A percentile compares a stretch with the other conserved stretches of the same genome.
Conservation (phyloP, 2,888 invertebrate species). For the Theretra japonica region DNA sequence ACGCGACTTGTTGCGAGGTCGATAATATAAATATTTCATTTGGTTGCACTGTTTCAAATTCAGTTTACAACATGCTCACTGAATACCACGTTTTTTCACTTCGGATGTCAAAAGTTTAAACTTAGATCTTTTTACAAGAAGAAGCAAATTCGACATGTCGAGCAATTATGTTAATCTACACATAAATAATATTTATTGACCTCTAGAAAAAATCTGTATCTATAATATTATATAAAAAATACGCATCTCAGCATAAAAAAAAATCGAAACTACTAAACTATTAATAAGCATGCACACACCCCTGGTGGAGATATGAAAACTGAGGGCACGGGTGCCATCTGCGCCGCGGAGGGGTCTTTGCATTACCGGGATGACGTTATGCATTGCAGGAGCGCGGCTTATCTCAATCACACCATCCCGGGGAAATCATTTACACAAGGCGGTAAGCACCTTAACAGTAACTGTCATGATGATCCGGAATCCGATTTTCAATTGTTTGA, state of each 20-base stretch:
- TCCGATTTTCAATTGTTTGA: too few species aligned
- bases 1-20: not conserved
- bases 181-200: too few species aligned
- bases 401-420: conserved; percentile 72
- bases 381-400: conserved; percentile 80
- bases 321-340: conserved; percentile 79
- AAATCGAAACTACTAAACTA: not conserved
- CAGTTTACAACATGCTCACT: too few species aligned
- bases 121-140: too few species aligned
- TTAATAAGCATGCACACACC: conserved; percentile 42
- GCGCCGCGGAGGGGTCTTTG: conserved; percentile 74
- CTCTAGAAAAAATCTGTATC: too few species aligned
- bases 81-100: too few species aligned
- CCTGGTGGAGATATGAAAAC: conserved; percentile 73
- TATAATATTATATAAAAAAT: too few species aligned
- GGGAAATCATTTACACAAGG: conserved; percentile 66
- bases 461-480: conserved; percentile 3
- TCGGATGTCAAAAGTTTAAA: too few species aligned
- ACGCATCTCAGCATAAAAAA: not conserved
- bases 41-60: too few species aligned
- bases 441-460: conserved; percentile 57
- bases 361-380: conserved; percentile 84
- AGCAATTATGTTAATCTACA: too few species aligned
- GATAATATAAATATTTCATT: not conserved
- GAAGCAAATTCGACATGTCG: too few species aligned